Conservation (phyloP, 2,113 vertebrate genomes). For the Heterotilapia buettikoferi region DNA sequence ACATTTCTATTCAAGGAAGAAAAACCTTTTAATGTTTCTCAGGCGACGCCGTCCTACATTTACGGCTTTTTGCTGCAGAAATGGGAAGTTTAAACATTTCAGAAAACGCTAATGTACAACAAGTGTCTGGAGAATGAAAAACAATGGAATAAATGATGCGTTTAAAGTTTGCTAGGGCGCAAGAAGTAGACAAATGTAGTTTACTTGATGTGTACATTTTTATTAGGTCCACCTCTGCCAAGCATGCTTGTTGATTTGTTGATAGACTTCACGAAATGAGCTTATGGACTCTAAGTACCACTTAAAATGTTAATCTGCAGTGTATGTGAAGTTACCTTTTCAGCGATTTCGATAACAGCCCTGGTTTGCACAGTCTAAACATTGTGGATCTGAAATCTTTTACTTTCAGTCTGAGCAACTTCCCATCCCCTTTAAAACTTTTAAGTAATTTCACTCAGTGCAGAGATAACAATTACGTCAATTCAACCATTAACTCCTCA, state of each 20-base stretch:
- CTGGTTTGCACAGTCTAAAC: background rate
- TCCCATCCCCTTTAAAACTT: constrained; percentile 18
- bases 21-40: constrained; percentile 10
- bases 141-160: background rate
- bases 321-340: background rate
- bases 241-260: background rate
- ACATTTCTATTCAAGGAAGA: constrained; percentile 4
- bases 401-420: background rate
- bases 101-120: background rate
- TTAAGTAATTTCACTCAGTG: background rate
- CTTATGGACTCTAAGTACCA: background rate
- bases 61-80: background rate
- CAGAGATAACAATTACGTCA: constrained; percentile 26
- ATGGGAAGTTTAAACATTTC: background rate
- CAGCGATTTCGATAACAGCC: background rate
- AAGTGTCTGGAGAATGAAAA: background rate
- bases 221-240: background rate
- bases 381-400: background rate
- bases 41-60: background rate
- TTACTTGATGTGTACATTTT: background rate
- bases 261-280: background rate
- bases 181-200: background rate
- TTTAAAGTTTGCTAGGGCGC: background rate
- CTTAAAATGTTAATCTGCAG: background rate
- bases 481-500: constrained; percentile 18